Percentiles rank a stretch among this genome's conserved stretches.
Conservation (phyloP, 2,797 vertebrate species). For the Pantherophis vulpinus region DNA sequence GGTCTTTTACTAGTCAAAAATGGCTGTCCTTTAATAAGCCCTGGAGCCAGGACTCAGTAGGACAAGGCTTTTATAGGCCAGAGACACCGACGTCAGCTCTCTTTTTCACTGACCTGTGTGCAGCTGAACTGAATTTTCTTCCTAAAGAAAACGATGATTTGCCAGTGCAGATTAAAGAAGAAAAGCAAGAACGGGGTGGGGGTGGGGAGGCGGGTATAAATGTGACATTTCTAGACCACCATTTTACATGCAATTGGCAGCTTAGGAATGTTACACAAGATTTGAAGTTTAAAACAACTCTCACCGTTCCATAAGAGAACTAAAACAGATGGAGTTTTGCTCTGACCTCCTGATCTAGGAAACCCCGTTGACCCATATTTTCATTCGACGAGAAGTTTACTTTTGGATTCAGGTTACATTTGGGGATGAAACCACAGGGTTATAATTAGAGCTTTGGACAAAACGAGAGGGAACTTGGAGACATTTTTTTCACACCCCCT, state of each 20-base stretch:
- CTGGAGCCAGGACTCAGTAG: conserved; percentile 71
- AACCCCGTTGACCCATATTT: conserved; percentile 56
- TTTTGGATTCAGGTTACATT: conserved; percentile 56
- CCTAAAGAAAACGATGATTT: conserved; percentile 41
- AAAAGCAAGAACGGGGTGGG: not conserved
- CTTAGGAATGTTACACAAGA: conserved; percentile 58
- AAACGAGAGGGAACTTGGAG: not conserved
- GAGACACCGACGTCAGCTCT: conserved; percentile 39
- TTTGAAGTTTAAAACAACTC: conserved; percentile 65
- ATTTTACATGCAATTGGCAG: conserved; percentile 61
- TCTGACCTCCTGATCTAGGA: conserved; percentile 60
- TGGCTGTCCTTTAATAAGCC: conserved; percentile 69
- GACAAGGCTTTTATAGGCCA: conserved; percentile 60
- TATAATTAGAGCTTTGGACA: conserved; percentile 31
- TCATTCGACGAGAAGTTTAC: conserved; percentile 55
- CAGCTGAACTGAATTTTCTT: conserved; percentile 63
- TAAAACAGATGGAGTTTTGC: conserved; percentile 64
- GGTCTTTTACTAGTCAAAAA: conserved; percentile 69
- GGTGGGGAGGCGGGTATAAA: conserved; percentile 17
- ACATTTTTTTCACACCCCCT: not conserved
- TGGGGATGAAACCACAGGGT: conserved; percentile 34
- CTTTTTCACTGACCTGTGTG: conserved; percentile 48
- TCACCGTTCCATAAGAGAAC: conserved; percentile 56
- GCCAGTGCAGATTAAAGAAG: conserved; percentile 45
- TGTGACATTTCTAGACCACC: conserved; percentile 57